Percentiles rank a stretch among this genome's conserved stretches.
Conservation (phyloP, 2,797 vertebrate species). For the Aythya fuligula region DNA sequence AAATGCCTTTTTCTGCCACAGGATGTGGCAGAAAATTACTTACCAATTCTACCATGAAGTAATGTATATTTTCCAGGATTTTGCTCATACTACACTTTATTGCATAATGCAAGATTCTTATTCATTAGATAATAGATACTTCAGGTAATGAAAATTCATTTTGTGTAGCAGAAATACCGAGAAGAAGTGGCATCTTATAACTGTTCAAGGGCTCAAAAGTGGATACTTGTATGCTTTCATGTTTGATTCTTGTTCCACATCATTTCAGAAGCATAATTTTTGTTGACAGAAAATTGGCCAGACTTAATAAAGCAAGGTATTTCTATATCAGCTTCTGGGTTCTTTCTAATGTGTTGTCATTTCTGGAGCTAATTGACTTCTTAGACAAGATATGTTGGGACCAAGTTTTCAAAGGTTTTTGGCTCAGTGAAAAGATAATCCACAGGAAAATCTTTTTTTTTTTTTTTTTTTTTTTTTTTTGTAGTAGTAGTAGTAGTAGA, state of each 20-base stretch:
- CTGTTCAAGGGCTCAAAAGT: constrained; percentile 65
- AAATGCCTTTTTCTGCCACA: not conserved
- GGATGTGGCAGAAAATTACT: not conserved
- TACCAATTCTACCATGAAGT: not conserved
- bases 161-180: constrained; percentile 59
- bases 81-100: constrained; percentile 44
- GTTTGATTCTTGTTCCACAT: constrained; percentile 69
- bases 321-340: constrained; percentile 47
- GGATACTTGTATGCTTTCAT: constrained; percentile 72
- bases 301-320: constrained; percentile 59
- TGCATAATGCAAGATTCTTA: constrained; percentile 12
- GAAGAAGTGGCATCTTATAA: constrained; percentile 63
- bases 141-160: constrained; percentile 66
- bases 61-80: not conserved
- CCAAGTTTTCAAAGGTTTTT: constrained; percentile 51
- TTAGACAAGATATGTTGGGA: not conserved
- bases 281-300: constrained; percentile 70
- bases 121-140: constrained; percentile 64
- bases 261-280: constrained; percentile 71
- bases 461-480: not conserved
- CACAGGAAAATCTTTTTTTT: not conserved
- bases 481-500: not conserved
- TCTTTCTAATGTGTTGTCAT: constrained; percentile 35
- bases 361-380: constrained; percentile 58
- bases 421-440: constrained; percentile 13